Base-by-base conservation (phyloP, 2,113 vertebrate species). In the Indicator maculatus region DNA sequence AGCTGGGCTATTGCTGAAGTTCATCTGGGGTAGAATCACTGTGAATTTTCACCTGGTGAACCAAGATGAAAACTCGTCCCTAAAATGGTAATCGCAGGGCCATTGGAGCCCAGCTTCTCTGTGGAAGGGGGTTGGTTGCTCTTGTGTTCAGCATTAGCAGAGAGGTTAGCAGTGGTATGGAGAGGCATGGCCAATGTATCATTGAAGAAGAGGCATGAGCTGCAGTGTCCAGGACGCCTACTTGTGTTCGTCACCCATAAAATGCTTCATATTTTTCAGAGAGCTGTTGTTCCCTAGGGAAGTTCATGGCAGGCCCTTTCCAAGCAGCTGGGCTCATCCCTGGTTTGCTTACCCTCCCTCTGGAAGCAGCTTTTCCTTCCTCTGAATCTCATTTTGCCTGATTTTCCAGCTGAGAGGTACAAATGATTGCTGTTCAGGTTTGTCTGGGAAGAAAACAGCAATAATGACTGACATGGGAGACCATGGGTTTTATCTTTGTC, bases 391-490 rank as follows among this genome's bases (percentile, higher is more conserved):
- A 74, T 91, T 92, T 85, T 83, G 83, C 80, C 53, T 50, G 88
- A 81, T 95, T 97, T 95, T 94, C 93, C 93, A 91, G 83, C 93
- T 88, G 94, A 88, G 94, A 94, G 76, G 69, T 88, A 94, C 95
- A 95, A 95, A 89, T 77, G 85, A 88, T 91, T 71, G 69, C 90
- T 59, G 87, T 80, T 82, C 81, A 93, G 94, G 94, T 93, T 95
- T 21, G 36, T 33, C 86, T 95, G 87, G 75, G 87, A 89, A 93
- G 94, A 88, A 95, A 95, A 89, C 85, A 80, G 72, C 8, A 2
- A 61, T 83, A 91, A 91, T 95, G 93, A 96, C 85, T 88, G 91
- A 88, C 83, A 58, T 81, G 90, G 88, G 80, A 94, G 93, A 66
- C 89, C 47, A 75, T 47, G 81, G 91, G 83, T 44, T 93, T 95